Evolutionary conservation across 2,113 vertebrate species (phyloP).

Genomic region (Edolisoma coerulescens): DNA sequence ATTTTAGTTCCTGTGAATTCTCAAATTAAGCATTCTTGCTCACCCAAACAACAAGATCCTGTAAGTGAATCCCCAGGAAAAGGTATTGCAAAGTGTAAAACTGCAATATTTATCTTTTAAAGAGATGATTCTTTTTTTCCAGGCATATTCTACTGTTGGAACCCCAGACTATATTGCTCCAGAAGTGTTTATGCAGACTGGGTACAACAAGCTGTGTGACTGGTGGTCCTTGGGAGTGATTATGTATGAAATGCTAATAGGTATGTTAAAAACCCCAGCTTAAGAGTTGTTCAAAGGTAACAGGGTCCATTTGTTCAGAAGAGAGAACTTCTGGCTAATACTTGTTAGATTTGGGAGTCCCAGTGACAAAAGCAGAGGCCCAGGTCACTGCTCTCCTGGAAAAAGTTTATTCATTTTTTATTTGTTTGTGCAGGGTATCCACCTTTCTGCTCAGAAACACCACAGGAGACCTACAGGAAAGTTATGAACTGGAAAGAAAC

Average conservation of each 20-base stretch:
- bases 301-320: neutral
- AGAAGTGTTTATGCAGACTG: conserved; percentile 96
- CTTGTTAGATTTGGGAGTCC: neutral
- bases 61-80: neutral
- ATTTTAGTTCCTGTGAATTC: neutral
- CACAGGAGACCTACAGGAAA: conserved; percentile 97
- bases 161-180: conserved; percentile 98
- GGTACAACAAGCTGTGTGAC: conserved; percentile 97
- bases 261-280: conserved; percentile 64
- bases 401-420: neutral
- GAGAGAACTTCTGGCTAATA: neutral
- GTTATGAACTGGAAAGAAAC: conserved; percentile 99
- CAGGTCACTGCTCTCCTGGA: neutral
- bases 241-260: conserved; percentile 99
- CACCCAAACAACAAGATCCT: neutral
- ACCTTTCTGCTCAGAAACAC: conserved; percentile 97
- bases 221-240: conserved; percentile 99
- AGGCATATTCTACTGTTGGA: conserved; percentile 97
- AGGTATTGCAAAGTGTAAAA: neutral
- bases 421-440: conserved; percentile 84
- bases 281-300: neutral
- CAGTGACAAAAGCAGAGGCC: neutral
- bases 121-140: neutral
- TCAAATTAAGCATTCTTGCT: neutral
- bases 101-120: neutral